A percentile compares a stretch with the other conserved stretches of the same genome.
phyloP scores from a whole-genome alignment of 2,113 vertebrate species.

The Empidonax traillii region DNA sequence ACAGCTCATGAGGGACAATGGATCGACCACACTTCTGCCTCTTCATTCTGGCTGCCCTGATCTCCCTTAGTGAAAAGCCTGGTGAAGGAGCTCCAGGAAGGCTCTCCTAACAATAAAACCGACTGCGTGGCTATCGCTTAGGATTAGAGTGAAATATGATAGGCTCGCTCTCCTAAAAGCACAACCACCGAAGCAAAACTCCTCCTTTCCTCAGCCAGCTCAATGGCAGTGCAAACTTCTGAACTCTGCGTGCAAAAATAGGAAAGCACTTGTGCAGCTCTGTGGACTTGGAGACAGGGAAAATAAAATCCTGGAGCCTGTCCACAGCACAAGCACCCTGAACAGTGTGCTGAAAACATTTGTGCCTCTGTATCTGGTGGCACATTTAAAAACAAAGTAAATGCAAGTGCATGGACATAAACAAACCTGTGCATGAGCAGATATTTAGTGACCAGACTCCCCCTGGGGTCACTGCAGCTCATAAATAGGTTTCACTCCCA shows the following conservation, averaged over 20 bases:
- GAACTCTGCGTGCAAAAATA: constrained; percentile 20
- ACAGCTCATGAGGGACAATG: not conserved
- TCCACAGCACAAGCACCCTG: not conserved
- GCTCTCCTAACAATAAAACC: constrained; percentile 73
- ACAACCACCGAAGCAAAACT: constrained; percentile 73
- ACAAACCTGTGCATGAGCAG: not conserved
- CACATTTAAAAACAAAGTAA: not conserved
- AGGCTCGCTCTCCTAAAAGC: constrained; percentile 70
- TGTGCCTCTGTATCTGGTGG: not conserved
- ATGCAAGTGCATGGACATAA: not conserved
- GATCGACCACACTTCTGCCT: not conserved
- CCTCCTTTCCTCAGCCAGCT: constrained; percentile 69
- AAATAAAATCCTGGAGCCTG: not conserved
- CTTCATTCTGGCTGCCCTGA: not conserved
- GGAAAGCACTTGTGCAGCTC: constrained; percentile 1
- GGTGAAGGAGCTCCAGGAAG: constrained; percentile 43
- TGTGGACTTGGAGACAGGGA: not conserved
- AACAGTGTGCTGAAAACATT: not conserved
- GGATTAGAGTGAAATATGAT: constrained; percentile 86
- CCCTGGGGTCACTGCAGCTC: not conserved
- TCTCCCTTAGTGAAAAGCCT: not conserved
- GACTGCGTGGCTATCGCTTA: constrained; percentile 74
- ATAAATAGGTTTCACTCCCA: not conserved
- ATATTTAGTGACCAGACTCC: not conserved
- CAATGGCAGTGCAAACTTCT: constrained; percentile 67